Conservation (phyloP, 2,797 vertebrate genomes). For the Cetoscarus ocellatus region DNA sequence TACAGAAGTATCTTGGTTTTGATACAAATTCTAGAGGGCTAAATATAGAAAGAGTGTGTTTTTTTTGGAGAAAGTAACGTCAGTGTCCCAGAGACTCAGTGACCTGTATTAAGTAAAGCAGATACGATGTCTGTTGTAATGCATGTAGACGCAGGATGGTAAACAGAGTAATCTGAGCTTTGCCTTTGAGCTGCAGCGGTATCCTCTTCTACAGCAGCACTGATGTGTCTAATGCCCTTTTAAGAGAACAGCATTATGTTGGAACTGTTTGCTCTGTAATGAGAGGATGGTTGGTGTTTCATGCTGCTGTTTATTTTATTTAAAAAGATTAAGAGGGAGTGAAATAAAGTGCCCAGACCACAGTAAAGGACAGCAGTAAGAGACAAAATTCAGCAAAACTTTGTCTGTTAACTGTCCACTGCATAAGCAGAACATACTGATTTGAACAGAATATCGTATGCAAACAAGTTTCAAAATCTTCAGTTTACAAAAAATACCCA, state of each 20-base stretch:
- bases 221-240: constrained; percentile 4
- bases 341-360: no score
- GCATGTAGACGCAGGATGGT: constrained; percentile 14
- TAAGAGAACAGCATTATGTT: constrained; percentile 8
- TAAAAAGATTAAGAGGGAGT: no score
- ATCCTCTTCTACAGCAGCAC: constrained; percentile 61
- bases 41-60: neutral
- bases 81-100: constrained; percentile 1
- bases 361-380: no score
- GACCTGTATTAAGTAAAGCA: constrained; percentile 2
- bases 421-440: no score
- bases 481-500: no score
- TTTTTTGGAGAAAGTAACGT: neutral
- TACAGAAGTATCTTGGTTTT: neutral
- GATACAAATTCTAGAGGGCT: neutral
- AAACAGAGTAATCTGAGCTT: constrained; percentile 72
- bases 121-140: constrained; percentile 2
- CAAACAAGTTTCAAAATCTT: no score
- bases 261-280: no score
- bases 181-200: constrained; percentile 47
- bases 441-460: no score
- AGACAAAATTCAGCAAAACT: no score
- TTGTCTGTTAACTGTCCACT: no score
- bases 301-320: no score
- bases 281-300: no score